Evolutionary conservation across 2,888 invertebrate genomes (phyloP).

Genomic region (Tiphia femorata): DNA sequence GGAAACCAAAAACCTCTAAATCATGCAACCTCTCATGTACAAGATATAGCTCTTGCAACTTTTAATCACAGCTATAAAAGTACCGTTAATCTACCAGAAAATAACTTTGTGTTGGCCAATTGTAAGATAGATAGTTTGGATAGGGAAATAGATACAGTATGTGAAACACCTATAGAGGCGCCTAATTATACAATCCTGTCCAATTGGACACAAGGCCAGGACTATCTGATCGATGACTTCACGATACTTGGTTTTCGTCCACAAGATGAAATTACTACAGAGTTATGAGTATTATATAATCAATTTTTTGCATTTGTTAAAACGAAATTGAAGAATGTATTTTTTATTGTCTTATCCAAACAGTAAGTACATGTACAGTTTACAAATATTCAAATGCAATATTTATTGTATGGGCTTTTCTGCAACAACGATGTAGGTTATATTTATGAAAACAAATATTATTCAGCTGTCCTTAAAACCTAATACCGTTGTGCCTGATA

Average conservation of each 20-base stretch:
- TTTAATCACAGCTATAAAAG: slow-evolving; percentile 64
- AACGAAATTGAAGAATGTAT: neutral
- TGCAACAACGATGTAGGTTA: too few species aligned
- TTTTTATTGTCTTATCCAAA: slow-evolving; percentile 7
- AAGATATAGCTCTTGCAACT: slow-evolving; percentile 64
- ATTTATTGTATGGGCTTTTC: too few species aligned
- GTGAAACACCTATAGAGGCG: slow-evolving; percentile 67
- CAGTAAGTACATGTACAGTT: slow-evolving; percentile 1
- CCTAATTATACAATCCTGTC: slow-evolving; percentile 65
- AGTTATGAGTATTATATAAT: slow-evolving; percentile 80
- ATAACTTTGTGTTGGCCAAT: slow-evolving; percentile 38
- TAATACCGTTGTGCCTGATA: too few species aligned
- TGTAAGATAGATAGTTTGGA: slow-evolving; percentile 50
- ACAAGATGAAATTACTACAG: slow-evolving; percentile 90
- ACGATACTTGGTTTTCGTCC: slow-evolving; percentile 87
- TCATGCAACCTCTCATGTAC: slow-evolving; percentile 50
- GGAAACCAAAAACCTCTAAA: slow-evolving; percentile 50
- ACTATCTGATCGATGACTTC: slow-evolving; percentile 77
- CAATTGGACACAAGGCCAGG: slow-evolving; percentile 65
- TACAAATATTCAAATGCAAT: too few species aligned
- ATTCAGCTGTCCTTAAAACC: too few species aligned
- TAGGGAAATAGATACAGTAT: slow-evolving; percentile 70
- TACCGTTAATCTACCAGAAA: slow-evolving; percentile 26
- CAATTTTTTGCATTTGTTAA: neutral
- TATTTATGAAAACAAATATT: too few species aligned